Percentiles rank a stretch among this genome's conserved stretches.
Evolutionary conservation across 2,113 vertebrate genomes (phyloP).

Genomic region (Mandrillus leucophaeus): DNA sequence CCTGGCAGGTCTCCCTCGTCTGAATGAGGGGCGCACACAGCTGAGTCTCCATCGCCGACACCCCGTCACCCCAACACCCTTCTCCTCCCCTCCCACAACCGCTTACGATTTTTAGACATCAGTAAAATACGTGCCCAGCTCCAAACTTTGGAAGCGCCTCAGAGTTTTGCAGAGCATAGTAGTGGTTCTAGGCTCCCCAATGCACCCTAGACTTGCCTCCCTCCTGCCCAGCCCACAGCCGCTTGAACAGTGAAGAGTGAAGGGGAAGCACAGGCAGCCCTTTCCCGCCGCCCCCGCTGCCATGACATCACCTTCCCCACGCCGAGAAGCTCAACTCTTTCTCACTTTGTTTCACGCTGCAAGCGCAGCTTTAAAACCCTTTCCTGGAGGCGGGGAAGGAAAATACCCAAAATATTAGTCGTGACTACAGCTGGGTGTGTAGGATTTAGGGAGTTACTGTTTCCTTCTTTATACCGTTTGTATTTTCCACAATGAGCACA

Average conservation of each 20-base stretch:
- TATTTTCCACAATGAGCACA: conserved; percentile 25
- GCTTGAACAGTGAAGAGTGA: background rate
- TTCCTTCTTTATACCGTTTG: conserved; percentile 9
- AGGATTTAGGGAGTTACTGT: background rate
- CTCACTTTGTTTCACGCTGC: background rate
- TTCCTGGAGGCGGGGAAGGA: background rate
- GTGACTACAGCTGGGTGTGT: background rate
- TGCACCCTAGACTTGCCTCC: fast-evolving
- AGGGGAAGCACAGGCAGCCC: background rate
- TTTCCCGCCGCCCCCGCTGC: fast-evolving
- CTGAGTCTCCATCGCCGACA: background rate
- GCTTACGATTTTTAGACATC: background rate
- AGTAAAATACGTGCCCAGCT: background rate
- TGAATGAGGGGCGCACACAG: background rate
- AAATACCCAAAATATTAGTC: background rate
- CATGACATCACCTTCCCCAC: background rate
- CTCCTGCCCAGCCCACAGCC: background rate
- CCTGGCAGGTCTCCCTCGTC: background rate
- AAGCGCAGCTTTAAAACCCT: background rate
- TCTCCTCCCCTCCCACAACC: background rate
- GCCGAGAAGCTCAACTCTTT: background rate
- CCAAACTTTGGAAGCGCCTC: background rate
- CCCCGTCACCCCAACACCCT: background rate
- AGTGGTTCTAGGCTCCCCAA: background rate
- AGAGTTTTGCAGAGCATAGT: background rate